phyloP scores from a whole-genome alignment of 2,888 invertebrate species.

The Tineola bisselliella region DNA sequence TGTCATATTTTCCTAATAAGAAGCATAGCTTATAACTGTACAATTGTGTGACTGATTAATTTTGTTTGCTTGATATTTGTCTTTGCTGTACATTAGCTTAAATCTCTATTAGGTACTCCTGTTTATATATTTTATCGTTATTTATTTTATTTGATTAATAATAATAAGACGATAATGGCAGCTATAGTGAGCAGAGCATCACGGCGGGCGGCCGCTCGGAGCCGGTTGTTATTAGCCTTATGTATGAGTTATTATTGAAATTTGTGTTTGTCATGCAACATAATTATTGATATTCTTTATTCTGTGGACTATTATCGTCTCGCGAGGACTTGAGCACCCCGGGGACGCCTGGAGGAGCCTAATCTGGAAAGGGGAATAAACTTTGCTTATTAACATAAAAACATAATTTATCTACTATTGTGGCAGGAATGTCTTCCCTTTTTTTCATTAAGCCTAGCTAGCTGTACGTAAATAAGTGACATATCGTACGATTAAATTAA shows the following conservation, averaged over 20 bases:
- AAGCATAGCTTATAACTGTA: no score
- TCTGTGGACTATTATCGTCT: conserved; percentile 22
- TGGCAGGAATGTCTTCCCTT: neutral
- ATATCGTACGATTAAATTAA: no score
- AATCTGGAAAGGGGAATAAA: neutral
- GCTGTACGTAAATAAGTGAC: no score
- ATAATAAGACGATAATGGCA: conserved; percentile 47
- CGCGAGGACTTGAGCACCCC: neutral
- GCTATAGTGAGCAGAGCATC: conserved; percentile 27
- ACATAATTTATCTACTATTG: neutral
- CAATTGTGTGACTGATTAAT: no score
- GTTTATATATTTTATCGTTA: neutral
- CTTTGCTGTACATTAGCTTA: no score
- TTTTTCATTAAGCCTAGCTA: no score
- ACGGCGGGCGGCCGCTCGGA: conserved; percentile 30
- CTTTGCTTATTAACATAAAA: neutral
- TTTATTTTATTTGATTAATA: conserved; percentile 45
- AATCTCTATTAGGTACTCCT: no score
- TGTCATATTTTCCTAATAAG: no score
- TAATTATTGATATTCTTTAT: conserved; percentile 40
- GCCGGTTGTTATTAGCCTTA: conserved; percentile 38
- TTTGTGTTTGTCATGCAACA: conserved; percentile 55
- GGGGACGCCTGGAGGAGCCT: neutral
- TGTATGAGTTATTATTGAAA: conserved; percentile 44
- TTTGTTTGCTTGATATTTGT: no score